phyloP scores from a whole-genome alignment of 2,113 vertebrate genomes.

The Cebidichthys violaceus region DNA sequence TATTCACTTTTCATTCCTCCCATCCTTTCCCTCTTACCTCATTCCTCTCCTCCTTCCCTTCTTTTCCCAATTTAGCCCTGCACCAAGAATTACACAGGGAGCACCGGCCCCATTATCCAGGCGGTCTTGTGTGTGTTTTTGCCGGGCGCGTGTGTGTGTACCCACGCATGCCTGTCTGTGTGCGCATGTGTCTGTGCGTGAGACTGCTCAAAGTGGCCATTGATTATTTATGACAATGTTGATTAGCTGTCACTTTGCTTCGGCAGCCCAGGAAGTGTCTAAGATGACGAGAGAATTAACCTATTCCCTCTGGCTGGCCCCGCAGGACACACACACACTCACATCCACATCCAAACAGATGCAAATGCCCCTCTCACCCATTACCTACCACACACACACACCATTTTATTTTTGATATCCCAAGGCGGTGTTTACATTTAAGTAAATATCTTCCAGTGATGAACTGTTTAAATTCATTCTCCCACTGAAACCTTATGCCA shows the following conservation, averaged over 20 bases:
- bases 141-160: slow-evolving; percentile 31
- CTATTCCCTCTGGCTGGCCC: slow-evolving; percentile 78
- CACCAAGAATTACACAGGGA: slow-evolving; percentile 80
- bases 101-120: slow-evolving; percentile 81
- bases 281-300: slow-evolving; percentile 88
- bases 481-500: slow-evolving; percentile 72
- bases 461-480: slow-evolving; percentile 74
- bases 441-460: slow-evolving; percentile 74
- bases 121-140: slow-evolving; percentile 62
- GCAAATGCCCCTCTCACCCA: slow-evolving; percentile 63
- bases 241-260: slow-evolving; percentile 90
- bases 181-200: slow-evolving; percentile 57
- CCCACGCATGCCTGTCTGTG: slow-evolving; percentile 52
- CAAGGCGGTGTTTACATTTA: slow-evolving; percentile 75
- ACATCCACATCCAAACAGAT: slow-evolving; percentile 63
- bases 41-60: slow-evolving; percentile 69
- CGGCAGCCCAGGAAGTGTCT: slow-evolving; percentile 84
- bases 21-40: slow-evolving; percentile 66
- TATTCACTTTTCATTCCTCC: slow-evolving; percentile 53
- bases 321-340: slow-evolving; percentile 69
- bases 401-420: slow-evolving; percentile 74
- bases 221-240: slow-evolving; percentile 91
- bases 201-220: slow-evolving; percentile 84
- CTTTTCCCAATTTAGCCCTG: slow-evolving; percentile 82
- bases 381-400: slow-evolving; percentile 57